A percentile compares a stretch with the other conserved stretches of the same genome.
phyloP scores from a whole-genome alignment of 1,140 invertebrate species.

The Temnothorax nylanderi region DNA sequence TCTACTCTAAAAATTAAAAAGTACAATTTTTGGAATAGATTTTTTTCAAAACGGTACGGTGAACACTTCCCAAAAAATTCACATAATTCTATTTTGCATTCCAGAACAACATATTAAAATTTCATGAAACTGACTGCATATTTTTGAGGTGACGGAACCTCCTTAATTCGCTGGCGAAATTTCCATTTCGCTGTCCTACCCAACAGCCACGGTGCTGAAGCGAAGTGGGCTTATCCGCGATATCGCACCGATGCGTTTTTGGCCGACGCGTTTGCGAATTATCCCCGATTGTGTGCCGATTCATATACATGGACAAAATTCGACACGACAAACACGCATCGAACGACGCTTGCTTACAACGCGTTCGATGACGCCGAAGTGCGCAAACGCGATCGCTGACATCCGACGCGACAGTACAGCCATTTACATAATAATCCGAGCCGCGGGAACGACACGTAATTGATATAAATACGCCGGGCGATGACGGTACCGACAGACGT shows the following conservation, averaged over 20 bases:
- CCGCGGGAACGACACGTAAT: constrained; percentile 82
- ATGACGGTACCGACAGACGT: constrained; percentile 81
- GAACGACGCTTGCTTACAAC: constrained; percentile 32
- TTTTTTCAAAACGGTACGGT: too few species aligned
- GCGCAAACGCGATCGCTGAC: constrained; percentile 60
- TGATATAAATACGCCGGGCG: constrained; percentile 82
- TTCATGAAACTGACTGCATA: too few species aligned
- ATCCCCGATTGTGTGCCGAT: not conserved
- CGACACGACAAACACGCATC: not conserved
- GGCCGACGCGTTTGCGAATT: constrained; percentile 7
- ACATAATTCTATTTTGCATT: too few species aligned
- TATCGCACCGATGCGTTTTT: constrained; percentile 3
- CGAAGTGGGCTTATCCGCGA: not conserved
- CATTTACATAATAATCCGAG: constrained; percentile 83
- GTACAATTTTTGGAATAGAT: too few species aligned
- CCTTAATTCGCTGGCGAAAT: not conserved
- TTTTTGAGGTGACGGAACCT: too few species aligned
- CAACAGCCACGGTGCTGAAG: not conserved
- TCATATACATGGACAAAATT: constrained; percentile 23
- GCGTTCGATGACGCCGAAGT: constrained; percentile 27
- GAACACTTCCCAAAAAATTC: too few species aligned
- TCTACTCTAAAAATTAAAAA: too few species aligned
- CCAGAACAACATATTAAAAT: too few species aligned
- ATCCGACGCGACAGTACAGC: constrained; percentile 68
- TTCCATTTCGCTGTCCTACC: not conserved